Conservation (phyloP, 1,140 invertebrate species). For the Gerris buenoi region DNA sequence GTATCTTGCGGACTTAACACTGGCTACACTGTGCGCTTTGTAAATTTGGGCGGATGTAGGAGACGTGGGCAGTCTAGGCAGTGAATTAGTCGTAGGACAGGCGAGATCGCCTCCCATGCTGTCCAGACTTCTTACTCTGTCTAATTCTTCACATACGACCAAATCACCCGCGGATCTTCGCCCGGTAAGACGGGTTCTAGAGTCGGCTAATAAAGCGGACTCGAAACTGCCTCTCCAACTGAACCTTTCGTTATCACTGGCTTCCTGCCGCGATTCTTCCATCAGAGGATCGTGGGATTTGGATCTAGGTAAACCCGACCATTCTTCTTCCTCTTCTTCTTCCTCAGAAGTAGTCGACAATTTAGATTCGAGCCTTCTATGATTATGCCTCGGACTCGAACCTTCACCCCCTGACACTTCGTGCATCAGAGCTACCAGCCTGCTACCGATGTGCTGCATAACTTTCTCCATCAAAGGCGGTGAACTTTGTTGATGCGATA, state of each 20-base stretch:
- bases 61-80: conserved; percentile 32
- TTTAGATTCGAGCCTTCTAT: conserved; percentile 38
- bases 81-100: conserved; percentile 41
- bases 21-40: conserved; percentile 48
- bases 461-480: conserved; percentile 80
- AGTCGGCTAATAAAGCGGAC: conserved; percentile 66
- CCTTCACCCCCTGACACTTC: conserved; percentile 43
- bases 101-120: conserved; percentile 52
- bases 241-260: conserved; percentile 75
- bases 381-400: conserved; percentile 28
- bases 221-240: conserved; percentile 82
- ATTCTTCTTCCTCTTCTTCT: conserved; percentile 45
- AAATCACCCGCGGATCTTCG: conserved; percentile 61
- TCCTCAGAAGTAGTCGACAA: conserved; percentile 52
- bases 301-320: conserved; percentile 42
- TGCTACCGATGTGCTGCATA: conserved; percentile 78
- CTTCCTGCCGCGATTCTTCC: conserved; percentile 47
- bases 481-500: conserved; percentile 47
- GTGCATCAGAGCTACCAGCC: conserved; percentile 81
- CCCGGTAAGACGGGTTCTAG: conserved; percentile 52
- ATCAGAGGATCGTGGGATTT: conserved; percentile 58
- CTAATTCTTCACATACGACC: conserved; percentile 54
- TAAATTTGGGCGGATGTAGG: conserved; percentile 40
- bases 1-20: conserved; percentile 67
- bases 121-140: conserved; percentile 61